Evolutionary conservation across 2,888 invertebrate genomes (phyloP).

Genomic region (Cerastis leucographa): DNA sequence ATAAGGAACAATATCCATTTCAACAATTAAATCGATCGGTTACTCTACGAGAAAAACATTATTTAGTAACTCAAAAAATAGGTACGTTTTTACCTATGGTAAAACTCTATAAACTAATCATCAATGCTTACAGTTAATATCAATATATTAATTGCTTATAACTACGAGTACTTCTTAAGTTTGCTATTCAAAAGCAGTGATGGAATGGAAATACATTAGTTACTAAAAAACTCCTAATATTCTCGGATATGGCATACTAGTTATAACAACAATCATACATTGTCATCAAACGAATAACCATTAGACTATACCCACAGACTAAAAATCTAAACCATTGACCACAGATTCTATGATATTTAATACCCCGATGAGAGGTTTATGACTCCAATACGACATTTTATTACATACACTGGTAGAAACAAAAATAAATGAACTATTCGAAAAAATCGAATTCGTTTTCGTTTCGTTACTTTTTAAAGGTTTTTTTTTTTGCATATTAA

Average conservation of each 20-base stretch:
- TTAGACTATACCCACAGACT: neutral
- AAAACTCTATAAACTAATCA: conserved; percentile 7
- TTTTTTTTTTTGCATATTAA: too few relatives aligned
- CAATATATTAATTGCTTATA: conserved; percentile 4
- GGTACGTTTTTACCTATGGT: neutral
- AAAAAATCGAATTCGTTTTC: too few relatives aligned
- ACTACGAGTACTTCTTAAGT: neutral
- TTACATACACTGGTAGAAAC: neutral
- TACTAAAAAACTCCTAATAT: neutral
- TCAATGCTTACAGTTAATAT: neutral
- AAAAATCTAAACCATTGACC: neutral
- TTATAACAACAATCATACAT: neutral
- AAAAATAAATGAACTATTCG: too few relatives aligned
- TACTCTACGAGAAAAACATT: neutral
- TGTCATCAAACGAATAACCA: neutral
- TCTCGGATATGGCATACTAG: neutral
- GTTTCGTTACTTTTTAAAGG: too few relatives aligned
- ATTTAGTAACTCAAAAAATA: neutral
- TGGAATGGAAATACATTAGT: neutral
- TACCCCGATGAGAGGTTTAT: neutral
- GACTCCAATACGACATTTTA: neutral
- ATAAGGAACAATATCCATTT: neutral
- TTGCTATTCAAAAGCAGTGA: neutral
- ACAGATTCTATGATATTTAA: neutral
- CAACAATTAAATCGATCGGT: neutral